Evolutionary conservation across 2,888 invertebrate species (phyloP).

Genomic region (Cephus pygmeus): DNA sequence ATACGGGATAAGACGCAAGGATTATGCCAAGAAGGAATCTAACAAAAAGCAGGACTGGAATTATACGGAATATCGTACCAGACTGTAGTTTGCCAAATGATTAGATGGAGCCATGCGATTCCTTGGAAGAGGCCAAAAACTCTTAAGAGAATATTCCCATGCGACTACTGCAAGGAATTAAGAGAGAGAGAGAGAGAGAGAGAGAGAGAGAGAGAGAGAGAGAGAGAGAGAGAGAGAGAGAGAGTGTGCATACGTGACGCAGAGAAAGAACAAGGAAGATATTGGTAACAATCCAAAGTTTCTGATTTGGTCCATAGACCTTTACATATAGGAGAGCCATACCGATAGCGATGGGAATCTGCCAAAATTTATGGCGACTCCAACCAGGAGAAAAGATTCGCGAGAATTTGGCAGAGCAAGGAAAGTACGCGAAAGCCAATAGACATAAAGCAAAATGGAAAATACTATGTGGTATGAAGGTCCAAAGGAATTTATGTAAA

Average conservation of each 20-base stretch:
- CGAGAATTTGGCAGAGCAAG: neutral
- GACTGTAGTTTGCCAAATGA: neutral
- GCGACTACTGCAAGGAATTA: neutral
- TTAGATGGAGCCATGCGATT: neutral
- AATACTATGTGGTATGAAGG: neutral
- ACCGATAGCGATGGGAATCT: neutral
- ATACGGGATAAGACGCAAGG: neutral
- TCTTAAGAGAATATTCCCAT: neutral
- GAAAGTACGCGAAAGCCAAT: neutral
- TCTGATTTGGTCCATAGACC: neutral
- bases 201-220: neutral
- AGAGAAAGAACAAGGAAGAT: neutral
- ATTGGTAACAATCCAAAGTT: neutral
- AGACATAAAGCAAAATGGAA: neutral
- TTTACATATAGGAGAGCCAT: neutral
- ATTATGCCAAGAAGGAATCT: neutral
- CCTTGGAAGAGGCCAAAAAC: neutral
- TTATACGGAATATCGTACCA: neutral
- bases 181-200: neutral
- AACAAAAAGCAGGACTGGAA: neutral
- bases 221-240: neutral
- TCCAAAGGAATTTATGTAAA: neutral
- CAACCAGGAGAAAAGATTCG: neutral
- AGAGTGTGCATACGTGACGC: neutral
- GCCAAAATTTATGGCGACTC: neutral